Percentiles rank a stretch among this genome's conserved stretches.
Conservation (phyloP, 2,113 vertebrate genomes). For the Clarias gariepinus region DNA sequence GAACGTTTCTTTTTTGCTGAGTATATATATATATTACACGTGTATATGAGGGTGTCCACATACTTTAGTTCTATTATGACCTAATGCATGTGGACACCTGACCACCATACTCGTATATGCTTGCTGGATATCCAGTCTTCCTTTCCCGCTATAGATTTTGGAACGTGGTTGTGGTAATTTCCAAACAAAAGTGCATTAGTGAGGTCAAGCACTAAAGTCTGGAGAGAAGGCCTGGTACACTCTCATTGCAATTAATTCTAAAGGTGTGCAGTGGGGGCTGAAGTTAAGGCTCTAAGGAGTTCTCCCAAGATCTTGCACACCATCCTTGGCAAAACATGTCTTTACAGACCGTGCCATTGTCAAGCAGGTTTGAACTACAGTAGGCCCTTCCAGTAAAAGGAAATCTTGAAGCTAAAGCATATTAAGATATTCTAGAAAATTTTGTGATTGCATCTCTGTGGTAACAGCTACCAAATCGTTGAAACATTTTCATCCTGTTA, state of each 20-base stretch:
- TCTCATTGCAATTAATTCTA: not conserved
- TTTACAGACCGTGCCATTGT: not conserved
- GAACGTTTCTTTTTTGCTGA: too few relatives aligned
- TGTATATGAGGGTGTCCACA: too few relatives aligned
- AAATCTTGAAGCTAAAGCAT: not conserved
- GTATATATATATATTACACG: too few relatives aligned
- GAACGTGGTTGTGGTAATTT: not conserved
- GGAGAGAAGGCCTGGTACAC: not conserved
- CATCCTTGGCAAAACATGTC: not conserved
- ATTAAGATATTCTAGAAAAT: too few relatives aligned
- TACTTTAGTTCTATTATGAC: too few relatives aligned
- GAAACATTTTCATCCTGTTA: slow-evolving; percentile 4
- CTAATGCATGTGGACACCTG: too few relatives aligned
- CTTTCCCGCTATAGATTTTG: not conserved
- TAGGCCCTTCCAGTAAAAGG: not conserved
- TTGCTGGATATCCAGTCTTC: too few relatives aligned
- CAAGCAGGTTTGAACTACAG: not conserved
- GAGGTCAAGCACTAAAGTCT: not conserved
- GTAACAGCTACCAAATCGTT: not conserved
- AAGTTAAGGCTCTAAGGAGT: not conserved
- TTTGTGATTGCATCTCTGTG: too few relatives aligned
- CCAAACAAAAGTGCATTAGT: not conserved
- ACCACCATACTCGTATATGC: too few relatives aligned
- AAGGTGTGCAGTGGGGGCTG: not conserved
- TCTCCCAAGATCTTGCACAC: not conserved